Conservation (phyloP, 2,888 invertebrate species). For the Polydrusus tereticollis region DNA sequence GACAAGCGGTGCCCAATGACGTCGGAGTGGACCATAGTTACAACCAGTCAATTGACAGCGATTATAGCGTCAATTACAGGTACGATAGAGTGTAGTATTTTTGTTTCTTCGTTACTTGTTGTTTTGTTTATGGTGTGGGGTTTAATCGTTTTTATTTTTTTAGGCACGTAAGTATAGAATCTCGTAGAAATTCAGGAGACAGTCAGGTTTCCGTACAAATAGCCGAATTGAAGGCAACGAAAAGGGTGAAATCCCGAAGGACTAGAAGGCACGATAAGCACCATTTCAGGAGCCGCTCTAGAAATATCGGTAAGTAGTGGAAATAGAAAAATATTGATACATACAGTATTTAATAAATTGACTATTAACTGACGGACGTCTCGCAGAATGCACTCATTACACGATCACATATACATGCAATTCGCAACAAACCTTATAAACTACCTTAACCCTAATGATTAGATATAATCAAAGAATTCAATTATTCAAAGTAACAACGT, state of each 20-base stretch:
- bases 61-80: slow-evolving; percentile 55
- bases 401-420: too few relatives aligned
- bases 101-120: not conserved
- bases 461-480: too few relatives aligned
- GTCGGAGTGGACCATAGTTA: slow-evolving; percentile 69
- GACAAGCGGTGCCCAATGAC: slow-evolving; percentile 83
- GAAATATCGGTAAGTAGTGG: slow-evolving; percentile 53
- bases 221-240: slow-evolving; percentile 82
- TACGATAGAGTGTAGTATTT: not conserved
- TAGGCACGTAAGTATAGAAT: slow-evolving; percentile 87
- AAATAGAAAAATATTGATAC: too few relatives aligned
- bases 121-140: not conserved
- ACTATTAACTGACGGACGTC: not conserved
- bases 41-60: slow-evolving; percentile 72
- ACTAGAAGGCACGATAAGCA: slow-evolving; percentile 64
- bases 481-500: too few relatives aligned
- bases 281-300: slow-evolving; percentile 57
- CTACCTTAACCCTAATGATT: too few relatives aligned
- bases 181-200: slow-evolving; percentile 87
- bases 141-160: too few relatives aligned
- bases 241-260: slow-evolving; percentile 69
- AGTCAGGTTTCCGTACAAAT: slow-evolving; percentile 89
- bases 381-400: too few relatives aligned
- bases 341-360: too few relatives aligned
- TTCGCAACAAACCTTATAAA: too few relatives aligned